Conservation (phyloP, 2,113 vertebrate species). For the Camelus dromedarius region DNA sequence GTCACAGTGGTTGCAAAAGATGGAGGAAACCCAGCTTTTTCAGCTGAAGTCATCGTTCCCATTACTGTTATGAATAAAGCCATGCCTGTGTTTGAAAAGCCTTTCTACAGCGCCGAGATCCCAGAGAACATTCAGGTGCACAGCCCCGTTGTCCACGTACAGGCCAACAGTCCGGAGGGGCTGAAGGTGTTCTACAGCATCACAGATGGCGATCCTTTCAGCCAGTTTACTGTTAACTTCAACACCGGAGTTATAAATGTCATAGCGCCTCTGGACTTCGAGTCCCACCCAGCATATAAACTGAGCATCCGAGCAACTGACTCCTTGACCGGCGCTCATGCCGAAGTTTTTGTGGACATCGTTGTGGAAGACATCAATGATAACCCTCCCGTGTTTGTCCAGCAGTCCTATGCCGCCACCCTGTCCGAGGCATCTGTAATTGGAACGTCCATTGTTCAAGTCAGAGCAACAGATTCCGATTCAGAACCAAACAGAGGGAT, state of each 20-base stretch:
- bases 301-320: slow-evolving; percentile 95
- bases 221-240: slow-evolving; percentile 96
- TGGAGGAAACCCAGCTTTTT: slow-evolving; percentile 92
- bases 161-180: slow-evolving; percentile 96
- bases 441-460: slow-evolving; percentile 91
- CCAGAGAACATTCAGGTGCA: slow-evolving; percentile 94
- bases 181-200: slow-evolving; percentile 97
- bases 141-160: slow-evolving; percentile 95
- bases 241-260: slow-evolving; percentile 96
- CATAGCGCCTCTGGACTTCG: slow-evolving; percentile 94
- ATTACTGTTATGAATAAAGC: slow-evolving; percentile 96
- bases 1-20: slow-evolving; percentile 94
- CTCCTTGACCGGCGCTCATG: slow-evolving; percentile 93
- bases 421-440: slow-evolving; percentile 96
- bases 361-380: slow-evolving; percentile 97
- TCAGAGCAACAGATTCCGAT: slow-evolving; percentile 93
- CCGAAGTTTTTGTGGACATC: slow-evolving; percentile 97
- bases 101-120: slow-evolving; percentile 97
- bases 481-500: slow-evolving; percentile 93
- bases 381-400: slow-evolving; percentile 92
- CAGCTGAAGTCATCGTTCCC: slow-evolving; percentile 92
- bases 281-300: slow-evolving; percentile 97
- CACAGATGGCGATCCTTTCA: slow-evolving; percentile 95
- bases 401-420: slow-evolving; percentile 88
- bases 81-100: slow-evolving; percentile 96